Evolutionary conservation across 2,888 invertebrate species (phyloP).

Genomic region (Phaedon cochleariae): DNA sequence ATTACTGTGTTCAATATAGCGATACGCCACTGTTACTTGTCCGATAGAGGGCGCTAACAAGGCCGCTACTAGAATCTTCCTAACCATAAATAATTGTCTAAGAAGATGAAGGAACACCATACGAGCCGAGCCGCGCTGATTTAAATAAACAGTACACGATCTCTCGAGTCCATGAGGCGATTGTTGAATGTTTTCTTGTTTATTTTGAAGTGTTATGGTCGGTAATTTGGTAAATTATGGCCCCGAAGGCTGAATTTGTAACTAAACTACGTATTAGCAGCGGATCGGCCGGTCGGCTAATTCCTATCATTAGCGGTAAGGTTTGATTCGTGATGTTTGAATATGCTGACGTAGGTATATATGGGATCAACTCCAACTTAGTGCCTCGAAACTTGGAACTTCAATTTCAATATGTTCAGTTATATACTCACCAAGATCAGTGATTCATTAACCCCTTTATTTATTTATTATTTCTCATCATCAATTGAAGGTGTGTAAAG

Average conservation of each 20-base stretch:
- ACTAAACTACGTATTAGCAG: constrained; percentile 73
- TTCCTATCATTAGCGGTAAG: constrained; percentile 64
- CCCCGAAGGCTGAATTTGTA: constrained; percentile 70
- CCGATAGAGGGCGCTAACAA: constrained; percentile 44
- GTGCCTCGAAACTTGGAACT: too few relatives aligned
- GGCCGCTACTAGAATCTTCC: constrained; percentile 38
- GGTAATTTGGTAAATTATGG: constrained; percentile 67
- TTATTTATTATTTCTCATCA: too few relatives aligned
- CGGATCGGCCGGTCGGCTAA: constrained; percentile 69
- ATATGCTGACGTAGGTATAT: constrained; percentile 61
- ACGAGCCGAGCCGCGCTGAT: constrained; percentile 47
- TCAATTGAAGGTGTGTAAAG: too few relatives aligned
- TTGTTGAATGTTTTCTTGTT: constrained; percentile 62
- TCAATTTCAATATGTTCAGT: not conserved
- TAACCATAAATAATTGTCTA: constrained; percentile 37
- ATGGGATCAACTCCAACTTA: constrained; percentile 31
- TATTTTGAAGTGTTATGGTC: constrained; percentile 64
- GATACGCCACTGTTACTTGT: constrained; percentile 20
- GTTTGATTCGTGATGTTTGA: constrained; percentile 66
- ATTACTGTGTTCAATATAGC: too few relatives aligned
- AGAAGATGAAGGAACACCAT: constrained; percentile 5
- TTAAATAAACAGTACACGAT: constrained; percentile 64
- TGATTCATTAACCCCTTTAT: not conserved
- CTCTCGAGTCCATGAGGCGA: constrained; percentile 52
- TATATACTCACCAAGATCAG: not conserved